These are phyloP conservation scores for Fabriciana adippe DNA, from an alignment of 2,888 invertebrate genomes.

Conservation along the genomic window DNA sequence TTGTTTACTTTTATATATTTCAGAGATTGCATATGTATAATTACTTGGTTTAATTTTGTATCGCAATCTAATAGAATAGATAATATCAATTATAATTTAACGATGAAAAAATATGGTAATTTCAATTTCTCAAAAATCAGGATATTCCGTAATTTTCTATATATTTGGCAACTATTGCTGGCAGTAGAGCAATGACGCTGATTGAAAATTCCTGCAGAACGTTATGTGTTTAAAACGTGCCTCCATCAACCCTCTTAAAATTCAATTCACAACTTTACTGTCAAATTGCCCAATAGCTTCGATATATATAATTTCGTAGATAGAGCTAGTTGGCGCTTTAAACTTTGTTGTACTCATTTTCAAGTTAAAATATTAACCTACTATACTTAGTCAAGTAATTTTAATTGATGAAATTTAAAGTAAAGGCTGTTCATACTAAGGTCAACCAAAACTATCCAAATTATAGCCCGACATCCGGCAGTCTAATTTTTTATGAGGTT, in stretches of 20 bases:
- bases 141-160: conserved; percentile 6
- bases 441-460: too few relatives aligned
- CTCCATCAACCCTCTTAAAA: conserved; percentile 25
- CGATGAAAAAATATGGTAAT: neutral
- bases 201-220: conserved; percentile 22
- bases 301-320: conserved; percentile 6
- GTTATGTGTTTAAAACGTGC: conserved; percentile 21
- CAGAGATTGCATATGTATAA: too few relatives aligned
- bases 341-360: too few relatives aligned
- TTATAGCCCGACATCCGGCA: too few relatives aligned
- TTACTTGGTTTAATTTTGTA: too few relatives aligned
- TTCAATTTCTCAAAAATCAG: neutral
- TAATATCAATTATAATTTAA: too few relatives aligned
- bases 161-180: conserved; percentile 16
- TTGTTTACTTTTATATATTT: too few relatives aligned
- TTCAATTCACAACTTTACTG: conserved; percentile 23
- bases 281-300: conserved; percentile 13
- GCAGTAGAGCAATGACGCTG: conserved; percentile 19
- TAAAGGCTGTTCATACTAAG: too few relatives aligned
- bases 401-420: too few relatives aligned
- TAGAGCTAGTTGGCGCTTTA: neutral
- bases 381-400: too few relatives aligned
- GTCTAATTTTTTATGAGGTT: too few relatives aligned
- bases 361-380: too few relatives aligned
- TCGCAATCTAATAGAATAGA: neutral